A percentile compares a stretch with the other conserved stretches of the same genome.
phyloP scores from a whole-genome alignment of 2,113 vertebrate species.

The Thinocorus orbignyianus region DNA sequence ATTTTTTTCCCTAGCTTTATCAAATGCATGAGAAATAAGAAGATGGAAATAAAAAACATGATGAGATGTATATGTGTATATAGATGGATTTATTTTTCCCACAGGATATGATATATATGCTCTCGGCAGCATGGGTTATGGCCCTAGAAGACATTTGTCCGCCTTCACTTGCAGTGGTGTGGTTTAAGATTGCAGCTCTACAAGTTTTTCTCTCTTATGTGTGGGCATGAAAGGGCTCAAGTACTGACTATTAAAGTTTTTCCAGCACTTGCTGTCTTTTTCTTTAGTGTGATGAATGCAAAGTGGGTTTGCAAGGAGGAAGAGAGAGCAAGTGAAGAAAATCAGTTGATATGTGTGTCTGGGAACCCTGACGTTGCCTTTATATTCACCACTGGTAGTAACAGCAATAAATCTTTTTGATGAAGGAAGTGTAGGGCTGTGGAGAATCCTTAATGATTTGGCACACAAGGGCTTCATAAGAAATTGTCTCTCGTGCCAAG shows the following conservation, averaged over 20 bases:
- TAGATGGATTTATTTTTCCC: not conserved
- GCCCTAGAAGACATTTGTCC: not conserved
- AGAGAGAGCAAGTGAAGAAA: not conserved
- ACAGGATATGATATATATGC: not conserved
- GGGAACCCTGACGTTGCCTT: not conserved
- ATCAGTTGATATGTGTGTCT: not conserved
- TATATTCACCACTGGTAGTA: not conserved
- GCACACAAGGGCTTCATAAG: not conserved
- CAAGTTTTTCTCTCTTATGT: not conserved
- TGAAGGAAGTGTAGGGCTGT: not conserved
- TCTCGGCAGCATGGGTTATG: not conserved
- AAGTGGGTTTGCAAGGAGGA: not conserved
- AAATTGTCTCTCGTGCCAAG: not conserved
- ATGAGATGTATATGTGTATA: rapidly evolving
- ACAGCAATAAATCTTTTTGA: not conserved
- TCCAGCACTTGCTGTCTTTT: not conserved
- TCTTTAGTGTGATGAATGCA: not conserved
- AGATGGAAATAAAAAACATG: not conserved
- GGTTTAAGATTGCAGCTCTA: not conserved
- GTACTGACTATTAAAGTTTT: not conserved
- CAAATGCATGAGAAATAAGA: not conserved
- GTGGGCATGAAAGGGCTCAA: not conserved
- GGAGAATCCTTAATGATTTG: not conserved
- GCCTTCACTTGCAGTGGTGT: not conserved
- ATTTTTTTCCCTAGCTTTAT: not conserved